Conservation (phyloP, 1,140 invertebrate genomes). For the Leguminivora glycinivorella region DNA sequence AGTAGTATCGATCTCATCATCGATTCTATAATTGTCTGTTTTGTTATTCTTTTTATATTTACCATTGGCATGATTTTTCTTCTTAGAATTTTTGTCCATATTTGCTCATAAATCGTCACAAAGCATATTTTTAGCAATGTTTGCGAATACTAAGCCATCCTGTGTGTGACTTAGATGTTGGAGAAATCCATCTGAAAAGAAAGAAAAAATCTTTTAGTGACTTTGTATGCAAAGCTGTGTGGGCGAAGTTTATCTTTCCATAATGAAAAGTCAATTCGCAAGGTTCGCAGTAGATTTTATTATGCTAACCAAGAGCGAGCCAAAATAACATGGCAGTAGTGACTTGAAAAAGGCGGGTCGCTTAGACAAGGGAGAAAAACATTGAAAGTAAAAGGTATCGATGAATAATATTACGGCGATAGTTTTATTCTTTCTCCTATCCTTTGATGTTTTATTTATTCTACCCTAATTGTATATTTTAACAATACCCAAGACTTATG, state of each 20-base stretch:
- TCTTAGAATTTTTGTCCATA: conserved; percentile 71
- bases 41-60: conserved; percentile 73
- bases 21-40: conserved; percentile 52
- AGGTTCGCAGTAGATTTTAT: conserved; percentile 30
- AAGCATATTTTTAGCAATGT: conserved; percentile 9
- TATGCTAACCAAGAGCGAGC: conserved; percentile 38
- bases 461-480: neutral
- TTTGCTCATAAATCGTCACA: conserved; percentile 43
- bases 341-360: conserved; percentile 57
- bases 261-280: conserved; percentile 28
- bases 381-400: neutral
- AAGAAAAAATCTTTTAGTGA: conserved; percentile 24
- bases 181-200: conserved; percentile 30
- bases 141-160: neutral
- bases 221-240: conserved; percentile 13
- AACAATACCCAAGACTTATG: too few relatives aligned
- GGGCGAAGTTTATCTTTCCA: conserved; percentile 27
- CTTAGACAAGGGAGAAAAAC: conserved; percentile 37
- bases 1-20: conserved; percentile 66
- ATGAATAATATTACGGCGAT: neutral
- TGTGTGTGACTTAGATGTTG: neutral
- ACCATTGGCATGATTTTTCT: conserved; percentile 66
- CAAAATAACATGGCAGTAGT: conserved; percentile 43
- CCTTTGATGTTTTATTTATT: neutral
- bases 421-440: neutral